These are phyloP conservation scores for Meriones unguiculatus DNA, from an alignment of 2,113 vertebrate species.

Conservation along the genomic window DNA sequence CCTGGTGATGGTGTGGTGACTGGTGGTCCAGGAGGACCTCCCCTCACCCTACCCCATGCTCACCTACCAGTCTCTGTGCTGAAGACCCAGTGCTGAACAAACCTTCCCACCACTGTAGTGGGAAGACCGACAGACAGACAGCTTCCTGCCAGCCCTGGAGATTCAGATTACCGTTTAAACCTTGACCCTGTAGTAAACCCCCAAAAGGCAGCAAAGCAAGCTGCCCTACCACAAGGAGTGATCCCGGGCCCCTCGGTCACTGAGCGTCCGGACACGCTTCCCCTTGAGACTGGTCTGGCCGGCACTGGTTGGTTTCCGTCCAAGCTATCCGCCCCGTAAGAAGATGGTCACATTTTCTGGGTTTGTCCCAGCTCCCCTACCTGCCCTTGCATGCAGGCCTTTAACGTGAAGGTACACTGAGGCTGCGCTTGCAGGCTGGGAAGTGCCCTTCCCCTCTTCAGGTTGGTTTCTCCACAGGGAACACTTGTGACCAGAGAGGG, in stretches of 20 bases:
- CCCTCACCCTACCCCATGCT: fast-evolving
- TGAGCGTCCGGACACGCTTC: background rate
- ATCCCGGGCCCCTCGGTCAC: background rate
- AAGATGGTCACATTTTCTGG: background rate
- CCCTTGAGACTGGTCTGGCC: background rate
- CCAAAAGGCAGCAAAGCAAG: background rate
- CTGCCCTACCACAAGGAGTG: background rate
- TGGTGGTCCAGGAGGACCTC: background rate
- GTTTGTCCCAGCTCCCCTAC: background rate
- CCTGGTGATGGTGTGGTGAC: background rate
- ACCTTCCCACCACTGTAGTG: too few relatives aligned
- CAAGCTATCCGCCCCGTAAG: background rate
- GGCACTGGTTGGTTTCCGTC: background rate
- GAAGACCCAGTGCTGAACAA: background rate
- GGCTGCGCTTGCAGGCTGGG: background rate
- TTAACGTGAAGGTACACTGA: background rate
- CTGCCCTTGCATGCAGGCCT: background rate
- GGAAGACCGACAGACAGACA: background rate
- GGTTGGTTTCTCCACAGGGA: background rate
- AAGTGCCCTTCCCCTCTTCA: background rate
- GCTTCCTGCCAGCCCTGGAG: background rate
- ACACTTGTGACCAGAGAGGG: background rate
- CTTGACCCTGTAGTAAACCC: fast-evolving
- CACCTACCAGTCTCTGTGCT: background rate
- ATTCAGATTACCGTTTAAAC: too few relatives aligned